These are phyloP conservation scores for Hormaphis cornu DNA, from an alignment of 1,140 invertebrate species.

Conservation along the genomic window DNA sequence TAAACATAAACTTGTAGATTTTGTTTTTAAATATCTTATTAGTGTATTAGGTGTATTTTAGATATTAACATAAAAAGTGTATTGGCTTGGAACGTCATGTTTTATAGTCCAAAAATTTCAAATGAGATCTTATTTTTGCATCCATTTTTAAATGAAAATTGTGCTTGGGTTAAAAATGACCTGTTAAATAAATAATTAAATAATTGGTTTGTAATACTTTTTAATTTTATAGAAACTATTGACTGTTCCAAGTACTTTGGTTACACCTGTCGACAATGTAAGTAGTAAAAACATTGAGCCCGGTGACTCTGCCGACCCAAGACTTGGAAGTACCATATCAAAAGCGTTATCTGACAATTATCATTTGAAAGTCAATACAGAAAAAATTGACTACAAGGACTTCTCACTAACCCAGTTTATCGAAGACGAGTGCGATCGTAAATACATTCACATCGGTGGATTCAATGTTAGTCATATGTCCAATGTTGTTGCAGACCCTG, in stretches of 20 bases:
- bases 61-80: too few species aligned
- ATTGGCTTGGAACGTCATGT: too few species aligned
- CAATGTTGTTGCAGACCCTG: not conserved
- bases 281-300: not conserved
- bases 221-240: not conserved
- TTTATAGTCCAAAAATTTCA: too few species aligned
- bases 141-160: too few species aligned
- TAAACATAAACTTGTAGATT: too few species aligned
- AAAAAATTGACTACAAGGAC: not conserved
- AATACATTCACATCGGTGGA: conserved; percentile 18
- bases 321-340: not conserved
- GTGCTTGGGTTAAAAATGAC: too few species aligned
- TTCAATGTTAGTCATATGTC: conserved; percentile 12
- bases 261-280: not conserved
- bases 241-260: not conserved
- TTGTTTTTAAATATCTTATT: too few species aligned
- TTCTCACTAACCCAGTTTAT: not conserved
- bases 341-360: not conserved
- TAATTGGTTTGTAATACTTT: not conserved
- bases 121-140: too few species aligned
- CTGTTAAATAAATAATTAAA: not conserved
- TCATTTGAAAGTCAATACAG: not conserved
- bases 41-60: too few species aligned
- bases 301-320: not conserved
- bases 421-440: conserved; percentile 9